Conservation (phyloP, 2,888 invertebrate species). For the Lepetodrilus schrolli region DNA sequence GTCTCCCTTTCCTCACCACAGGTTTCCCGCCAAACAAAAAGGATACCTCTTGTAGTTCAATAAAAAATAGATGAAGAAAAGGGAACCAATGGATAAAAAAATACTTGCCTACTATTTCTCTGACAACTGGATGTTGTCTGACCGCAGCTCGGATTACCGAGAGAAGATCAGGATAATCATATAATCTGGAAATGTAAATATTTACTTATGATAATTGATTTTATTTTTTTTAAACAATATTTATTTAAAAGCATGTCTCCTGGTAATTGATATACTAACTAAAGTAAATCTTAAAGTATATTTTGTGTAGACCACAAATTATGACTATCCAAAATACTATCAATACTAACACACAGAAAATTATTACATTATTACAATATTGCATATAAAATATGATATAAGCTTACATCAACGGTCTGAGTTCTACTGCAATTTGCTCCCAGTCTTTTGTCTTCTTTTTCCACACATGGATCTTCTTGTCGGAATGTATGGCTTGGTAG, state of each 20-base stretch:
- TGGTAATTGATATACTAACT: neutral
- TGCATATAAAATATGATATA: neutral
- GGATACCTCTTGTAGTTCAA: no score
- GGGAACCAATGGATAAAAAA: no score
- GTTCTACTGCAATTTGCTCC: conserved; percentile 34
- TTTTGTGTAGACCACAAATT: neutral
- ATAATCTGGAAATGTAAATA: conserved; percentile 40
- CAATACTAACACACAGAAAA: neutral
- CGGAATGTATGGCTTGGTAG: no score
- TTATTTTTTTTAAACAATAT: no score
- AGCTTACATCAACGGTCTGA: conserved; percentile 39
- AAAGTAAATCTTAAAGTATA: neutral
- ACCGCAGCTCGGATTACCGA: conserved; percentile 64
- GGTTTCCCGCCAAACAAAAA: neutral
- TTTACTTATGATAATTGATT: no score
- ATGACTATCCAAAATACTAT: neutral
- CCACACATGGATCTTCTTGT: conserved; percentile 44
- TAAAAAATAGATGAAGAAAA: no score
- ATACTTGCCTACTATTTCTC: conserved; percentile 55
- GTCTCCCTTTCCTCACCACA: neutral
- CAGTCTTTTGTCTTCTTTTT: conserved; percentile 36
- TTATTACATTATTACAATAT: neutral
- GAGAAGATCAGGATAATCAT: conserved; percentile 54
- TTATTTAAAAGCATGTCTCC: no score
- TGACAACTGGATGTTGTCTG: conserved; percentile 62